A percentile compares a stretch with the other conserved stretches of the same genome.
Evolutionary conservation across 2,113 vertebrate species (phyloP).

Genomic region (Aptenodytes forsteri): DNA sequence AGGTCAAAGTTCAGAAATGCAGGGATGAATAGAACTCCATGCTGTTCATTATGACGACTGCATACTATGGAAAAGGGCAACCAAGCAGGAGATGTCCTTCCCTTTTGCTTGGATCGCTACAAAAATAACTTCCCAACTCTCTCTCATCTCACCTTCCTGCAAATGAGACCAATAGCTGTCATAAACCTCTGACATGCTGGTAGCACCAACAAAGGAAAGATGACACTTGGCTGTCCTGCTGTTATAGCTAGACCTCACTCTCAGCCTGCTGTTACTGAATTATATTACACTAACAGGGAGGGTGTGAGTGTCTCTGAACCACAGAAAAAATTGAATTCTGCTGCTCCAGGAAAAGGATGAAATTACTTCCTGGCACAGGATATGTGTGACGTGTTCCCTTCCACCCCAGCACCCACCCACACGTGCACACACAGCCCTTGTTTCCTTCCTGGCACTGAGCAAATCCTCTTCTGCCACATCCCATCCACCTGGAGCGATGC

Average conservation of each 20-base stretch:
- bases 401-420: background rate
- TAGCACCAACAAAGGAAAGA: background rate
- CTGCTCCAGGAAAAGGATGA: background rate
- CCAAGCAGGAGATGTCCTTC: background rate
- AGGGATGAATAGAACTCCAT: background rate
- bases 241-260: background rate
- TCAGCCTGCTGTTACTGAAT: background rate
- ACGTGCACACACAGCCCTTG: rapidly evolving
- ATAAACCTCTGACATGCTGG: rapidly evolving
- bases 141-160: background rate
- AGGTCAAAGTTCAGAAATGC: slow-evolving; percentile 13
- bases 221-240: background rate
- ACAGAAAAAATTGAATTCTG: background rate
- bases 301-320: background rate
- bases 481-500: background rate
- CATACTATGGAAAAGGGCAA: background rate
- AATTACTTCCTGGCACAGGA: background rate
- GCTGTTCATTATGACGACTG: background rate
- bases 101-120: background rate
- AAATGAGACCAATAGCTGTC: background rate
- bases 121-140: background rate
- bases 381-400: background rate
- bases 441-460: background rate
- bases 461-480: background rate
- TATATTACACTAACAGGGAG: background rate